Evolutionary conservation across 2,113 vertebrate species (phyloP), one percentile per base, ranked within the genome.

Genomic region (Tricholaema leucomelas): DNA sequence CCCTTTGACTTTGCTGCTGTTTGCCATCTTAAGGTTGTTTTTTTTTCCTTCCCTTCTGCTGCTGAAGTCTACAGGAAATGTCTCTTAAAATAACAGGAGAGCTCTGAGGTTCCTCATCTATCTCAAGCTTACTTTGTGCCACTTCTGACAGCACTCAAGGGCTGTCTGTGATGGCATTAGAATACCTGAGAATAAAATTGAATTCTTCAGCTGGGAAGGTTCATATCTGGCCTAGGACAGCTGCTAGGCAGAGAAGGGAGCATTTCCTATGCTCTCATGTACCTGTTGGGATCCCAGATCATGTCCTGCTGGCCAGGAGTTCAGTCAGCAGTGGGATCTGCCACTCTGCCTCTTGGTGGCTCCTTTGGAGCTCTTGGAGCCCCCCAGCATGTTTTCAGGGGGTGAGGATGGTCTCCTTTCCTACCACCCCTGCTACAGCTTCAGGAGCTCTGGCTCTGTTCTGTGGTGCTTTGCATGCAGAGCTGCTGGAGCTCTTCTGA

Each of bases 221-320:
- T 70, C 8, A 1, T 38, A 14, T 21, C 46, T 44, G 44, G 6
- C 25, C 12, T 73, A 50, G 7, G 64, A 3, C 11, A 44, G 74
- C 61, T 78, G 58, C 40, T 48, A 12, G 54, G 80, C 44, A 80
- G 48, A 30, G 58, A 28, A 44, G 60, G 50, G 55, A 54, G 28
- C 70, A 66, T n/a, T 52, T 46, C 59, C 55, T 10, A 1, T 38
- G 72, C 12, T 33, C 4, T 31, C 15, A 0, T 0, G 4, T 13
- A 13, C 1, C 0, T n/a, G 82, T 73, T 36, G 38, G 52, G 38
- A 9, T 72, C n/a, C 3, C 3, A 15, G 25, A 3, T 18, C 4
- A 10, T 12, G 44, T 56, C 23, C 54, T 72, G 13, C 42, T 91
- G 78, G 28, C 25, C 27, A 35, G 59, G 50, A 76, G n/a, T 63